phyloP scores from a whole-genome alignment of 2,888 invertebrate species.

The Buathra laborator region DNA sequence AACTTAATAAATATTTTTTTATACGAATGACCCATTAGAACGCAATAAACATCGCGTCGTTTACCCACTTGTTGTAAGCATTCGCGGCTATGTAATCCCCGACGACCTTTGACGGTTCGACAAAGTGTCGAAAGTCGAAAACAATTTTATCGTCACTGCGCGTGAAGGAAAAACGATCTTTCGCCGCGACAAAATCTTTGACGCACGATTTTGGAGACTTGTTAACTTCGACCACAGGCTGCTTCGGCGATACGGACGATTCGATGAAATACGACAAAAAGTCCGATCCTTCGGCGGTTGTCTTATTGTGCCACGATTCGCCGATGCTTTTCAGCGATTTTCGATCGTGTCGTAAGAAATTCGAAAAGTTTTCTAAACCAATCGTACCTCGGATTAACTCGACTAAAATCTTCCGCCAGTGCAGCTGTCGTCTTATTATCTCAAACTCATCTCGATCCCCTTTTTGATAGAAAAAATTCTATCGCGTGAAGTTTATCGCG shows the following conservation, averaged over 20 bases:
- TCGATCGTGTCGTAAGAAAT: neutral
- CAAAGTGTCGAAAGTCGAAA: constrained; percentile 72
- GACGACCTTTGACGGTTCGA: constrained; percentile 66
- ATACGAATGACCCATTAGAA: neutral
- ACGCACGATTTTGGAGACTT: neutral
- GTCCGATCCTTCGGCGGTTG: constrained; percentile 37
- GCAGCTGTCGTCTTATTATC: neutral
- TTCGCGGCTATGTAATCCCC: constrained; percentile 67
- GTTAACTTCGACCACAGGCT: neutral
- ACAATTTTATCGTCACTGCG: constrained; percentile 58
- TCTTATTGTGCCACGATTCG: constrained; percentile 28
- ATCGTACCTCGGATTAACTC: neutral
- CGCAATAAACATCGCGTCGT: neutral
- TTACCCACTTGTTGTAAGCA: constrained; percentile 72
- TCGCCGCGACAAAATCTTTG: neutral
- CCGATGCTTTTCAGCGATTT: neutral
- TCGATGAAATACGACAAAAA: constrained; percentile 54
- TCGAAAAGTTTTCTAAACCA: neutral
- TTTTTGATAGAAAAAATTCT: neutral
- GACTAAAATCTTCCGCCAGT: constrained; percentile 4
- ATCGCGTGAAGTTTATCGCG: constrained; percentile 3
- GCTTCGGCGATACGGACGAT: neutral
- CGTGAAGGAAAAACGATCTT: constrained; percentile 19
- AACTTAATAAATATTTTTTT: neutral
- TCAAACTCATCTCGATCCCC: neutral